Conservation (phyloP, 2,113 vertebrate genomes). For the Polyodon spathula region DNA sequence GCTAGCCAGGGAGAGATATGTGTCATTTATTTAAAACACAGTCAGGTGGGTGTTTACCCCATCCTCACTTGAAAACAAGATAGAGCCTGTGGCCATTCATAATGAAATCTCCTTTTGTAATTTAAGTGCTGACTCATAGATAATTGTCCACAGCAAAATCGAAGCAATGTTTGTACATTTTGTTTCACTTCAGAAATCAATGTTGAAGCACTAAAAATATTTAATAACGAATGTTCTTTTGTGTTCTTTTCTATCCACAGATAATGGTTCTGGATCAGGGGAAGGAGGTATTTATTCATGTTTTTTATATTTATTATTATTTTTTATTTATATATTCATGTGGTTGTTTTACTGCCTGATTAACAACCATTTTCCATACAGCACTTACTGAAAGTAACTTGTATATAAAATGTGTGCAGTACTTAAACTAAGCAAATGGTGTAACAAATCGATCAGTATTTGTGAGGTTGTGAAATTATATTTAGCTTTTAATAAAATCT, state of each 20-base stretch:
- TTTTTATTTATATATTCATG: no score
- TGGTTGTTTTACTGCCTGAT: no score
- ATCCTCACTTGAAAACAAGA: background rate
- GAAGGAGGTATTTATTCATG: constrained; percentile 68
- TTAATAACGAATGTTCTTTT: constrained; percentile 8
- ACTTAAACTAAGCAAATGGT: no score
- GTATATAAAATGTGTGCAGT: no score
- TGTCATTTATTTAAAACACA: background rate
- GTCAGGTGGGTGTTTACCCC: constrained; percentile 1
- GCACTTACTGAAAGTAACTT: no score
- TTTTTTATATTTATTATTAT: no score
- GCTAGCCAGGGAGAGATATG: background rate
- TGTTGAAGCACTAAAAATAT: constrained; percentile 11
- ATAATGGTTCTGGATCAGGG: constrained; percentile 82
- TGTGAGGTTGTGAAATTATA: no score
- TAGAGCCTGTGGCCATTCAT: background rate
- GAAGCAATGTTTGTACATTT: constrained; percentile 3
- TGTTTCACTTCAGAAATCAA: background rate
- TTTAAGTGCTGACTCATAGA: background rate
- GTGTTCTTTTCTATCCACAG: constrained; percentile 40
- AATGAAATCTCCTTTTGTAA: background rate
- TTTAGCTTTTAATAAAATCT: no score
- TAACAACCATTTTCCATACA: no score
- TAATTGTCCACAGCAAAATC: background rate
- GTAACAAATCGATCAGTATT: no score